Percentiles rank a stretch among this genome's conserved stretches.
These are phyloP conservation scores for Salvelinus namaycush DNA, from an alignment of 2,113 vertebrate species.

Conservation along the genomic window DNA sequence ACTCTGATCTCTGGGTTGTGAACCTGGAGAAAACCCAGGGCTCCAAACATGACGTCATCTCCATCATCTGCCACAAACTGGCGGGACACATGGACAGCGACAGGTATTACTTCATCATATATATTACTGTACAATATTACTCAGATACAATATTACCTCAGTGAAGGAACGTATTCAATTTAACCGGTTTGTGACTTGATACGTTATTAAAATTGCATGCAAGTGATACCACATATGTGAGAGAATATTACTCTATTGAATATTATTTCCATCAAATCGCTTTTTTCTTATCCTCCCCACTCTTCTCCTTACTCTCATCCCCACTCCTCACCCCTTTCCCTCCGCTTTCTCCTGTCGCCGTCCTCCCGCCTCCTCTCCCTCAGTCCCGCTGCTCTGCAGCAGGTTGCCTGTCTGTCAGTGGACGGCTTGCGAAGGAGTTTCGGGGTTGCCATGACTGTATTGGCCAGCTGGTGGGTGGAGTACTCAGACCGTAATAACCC, in stretches of 20 bases:
- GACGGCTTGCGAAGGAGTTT: slow-evolving; percentile 57
- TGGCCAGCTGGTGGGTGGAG: slow-evolving; percentile 71
- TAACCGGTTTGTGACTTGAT: no score
- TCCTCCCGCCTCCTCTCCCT: neutral
- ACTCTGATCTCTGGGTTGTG: slow-evolving; percentile 63
- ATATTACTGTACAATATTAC: neutral
- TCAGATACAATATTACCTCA: no score
- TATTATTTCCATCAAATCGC: neutral
- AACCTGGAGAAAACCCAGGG: slow-evolving; percentile 63
- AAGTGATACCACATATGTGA: neutral
- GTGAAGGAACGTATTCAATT: no score
- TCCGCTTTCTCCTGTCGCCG: neutral
- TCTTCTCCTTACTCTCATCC: neutral
- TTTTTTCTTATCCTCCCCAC: neutral
- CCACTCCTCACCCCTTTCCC: neutral
- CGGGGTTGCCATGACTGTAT: slow-evolving; percentile 64
- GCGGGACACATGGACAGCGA: slow-evolving; percentile 9
- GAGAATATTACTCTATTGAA: neutral
- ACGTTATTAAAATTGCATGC: neutral
- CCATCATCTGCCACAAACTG: slow-evolving; percentile 66
- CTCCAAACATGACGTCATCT: slow-evolving; percentile 64
- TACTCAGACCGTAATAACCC: slow-evolving; percentile 42
- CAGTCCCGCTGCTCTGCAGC: slow-evolving; percentile 54
- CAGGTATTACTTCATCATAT: slow-evolving; percentile 33
- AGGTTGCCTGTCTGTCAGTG: slow-evolving; percentile 66